Conservation (phyloP, 2,113 vertebrate genomes). For the Dasypus novemcinctus region DNA sequence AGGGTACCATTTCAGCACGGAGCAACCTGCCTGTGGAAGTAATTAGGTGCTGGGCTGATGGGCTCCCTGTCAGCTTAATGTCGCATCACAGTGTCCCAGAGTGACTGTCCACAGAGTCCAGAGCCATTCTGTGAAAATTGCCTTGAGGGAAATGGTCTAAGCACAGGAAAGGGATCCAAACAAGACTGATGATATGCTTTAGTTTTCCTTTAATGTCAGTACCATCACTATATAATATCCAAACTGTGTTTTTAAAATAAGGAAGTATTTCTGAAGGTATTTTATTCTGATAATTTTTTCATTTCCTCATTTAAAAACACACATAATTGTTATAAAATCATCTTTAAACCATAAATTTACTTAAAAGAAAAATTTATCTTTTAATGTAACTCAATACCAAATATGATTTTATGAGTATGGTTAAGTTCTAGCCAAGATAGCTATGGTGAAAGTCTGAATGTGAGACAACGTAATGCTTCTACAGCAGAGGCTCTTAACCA, state of each 20-base stretch:
- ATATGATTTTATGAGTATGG: not conserved
- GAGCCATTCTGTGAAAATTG: not conserved
- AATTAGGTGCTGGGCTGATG: conserved; percentile 38
- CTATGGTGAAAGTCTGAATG: not conserved
- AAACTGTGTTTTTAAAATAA: conserved; percentile 2
- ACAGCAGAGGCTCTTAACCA: not conserved
- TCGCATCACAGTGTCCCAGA: not conserved
- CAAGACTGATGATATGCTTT: not conserved
- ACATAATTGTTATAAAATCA: not conserved
- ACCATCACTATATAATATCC: not conserved
- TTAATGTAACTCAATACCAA: not conserved
- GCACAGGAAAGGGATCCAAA: not conserved
- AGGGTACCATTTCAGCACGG: not conserved
- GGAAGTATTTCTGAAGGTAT: not conserved
- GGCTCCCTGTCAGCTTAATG: not conserved
- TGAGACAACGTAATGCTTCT: not conserved
- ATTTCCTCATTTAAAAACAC: conserved; percentile 24
- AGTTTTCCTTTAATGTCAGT: not conserved
- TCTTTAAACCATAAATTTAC: not conserved
- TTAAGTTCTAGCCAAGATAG: not conserved
- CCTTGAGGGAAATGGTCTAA: not conserved
- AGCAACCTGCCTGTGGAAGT: conserved; percentile 20
- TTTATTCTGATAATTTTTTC: conserved; percentile 18
- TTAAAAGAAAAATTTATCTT: conserved; percentile 15
- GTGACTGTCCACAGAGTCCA: not conserved